phyloP scores from a whole-genome alignment of 2,797 vertebrate genomes.

The Glossophaga mutica region DNA sequence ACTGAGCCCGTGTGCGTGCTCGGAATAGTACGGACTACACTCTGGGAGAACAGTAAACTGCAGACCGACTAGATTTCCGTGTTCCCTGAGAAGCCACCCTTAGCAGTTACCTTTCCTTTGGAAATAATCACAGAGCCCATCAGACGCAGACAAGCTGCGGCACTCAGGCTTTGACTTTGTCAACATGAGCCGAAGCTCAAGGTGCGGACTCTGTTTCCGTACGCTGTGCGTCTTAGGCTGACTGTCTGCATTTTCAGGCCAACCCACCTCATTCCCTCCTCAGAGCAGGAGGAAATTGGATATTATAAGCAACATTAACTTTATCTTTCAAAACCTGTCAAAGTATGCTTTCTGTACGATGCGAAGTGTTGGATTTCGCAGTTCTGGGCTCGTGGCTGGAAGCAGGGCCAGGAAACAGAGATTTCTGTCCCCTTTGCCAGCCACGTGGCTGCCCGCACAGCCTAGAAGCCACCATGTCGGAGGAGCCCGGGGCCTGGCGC shows the following conservation, averaged over 20 bases:
- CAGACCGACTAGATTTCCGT: background rate
- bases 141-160: background rate
- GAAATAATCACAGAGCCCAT: background rate
- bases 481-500: slow-evolving; percentile 66
- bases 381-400: background rate
- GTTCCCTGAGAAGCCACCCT: background rate
- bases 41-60: background rate
- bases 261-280: background rate
- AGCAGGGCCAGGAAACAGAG: background rate
- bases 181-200: background rate
- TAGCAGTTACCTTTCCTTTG: background rate
- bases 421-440: background rate
- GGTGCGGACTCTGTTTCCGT: background rate
- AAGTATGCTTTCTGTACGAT: background rate
- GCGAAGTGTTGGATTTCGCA: background rate
- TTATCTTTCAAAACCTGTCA: background rate
- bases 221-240: background rate
- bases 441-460: background rate
- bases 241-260: background rate
- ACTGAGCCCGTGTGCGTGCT: background rate
- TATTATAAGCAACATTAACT: background rate
- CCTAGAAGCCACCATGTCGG: slow-evolving; percentile 63
- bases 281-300: background rate
- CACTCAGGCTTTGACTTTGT: background rate
- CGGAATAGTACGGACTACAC: background rate